Conservation (phyloP, 2,113 vertebrate genomes). For the Ciconia maguari region DNA sequence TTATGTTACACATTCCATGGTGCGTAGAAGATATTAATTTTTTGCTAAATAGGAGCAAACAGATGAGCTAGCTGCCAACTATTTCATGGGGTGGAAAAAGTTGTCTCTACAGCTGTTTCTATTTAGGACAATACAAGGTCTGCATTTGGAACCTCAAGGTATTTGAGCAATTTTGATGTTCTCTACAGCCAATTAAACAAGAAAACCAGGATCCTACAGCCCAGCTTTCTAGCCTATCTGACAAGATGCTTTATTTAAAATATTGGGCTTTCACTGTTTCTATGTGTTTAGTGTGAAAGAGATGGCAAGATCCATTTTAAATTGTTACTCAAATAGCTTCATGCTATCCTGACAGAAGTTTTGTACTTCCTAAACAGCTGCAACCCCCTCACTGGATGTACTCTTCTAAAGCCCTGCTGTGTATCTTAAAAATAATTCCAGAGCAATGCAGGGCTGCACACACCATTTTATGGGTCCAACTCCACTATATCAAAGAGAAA, state of each 20-base stretch:
- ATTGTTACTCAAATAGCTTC: not conserved
- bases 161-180: not conserved
- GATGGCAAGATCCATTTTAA: not conserved
- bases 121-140: not conserved
- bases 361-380: not conserved
- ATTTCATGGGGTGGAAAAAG: not conserved
- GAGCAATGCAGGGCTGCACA: not conserved
- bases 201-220: not conserved
- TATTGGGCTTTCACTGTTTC: not conserved
- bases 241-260: not conserved
- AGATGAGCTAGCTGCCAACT: not conserved
- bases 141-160: not conserved
- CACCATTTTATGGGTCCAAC: not conserved
- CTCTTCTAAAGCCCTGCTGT: not conserved
- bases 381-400: not conserved
- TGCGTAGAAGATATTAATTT: not conserved
- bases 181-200: not conserved
- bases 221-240: not conserved
- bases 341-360: not conserved
- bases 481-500: not conserved
- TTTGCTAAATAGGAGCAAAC: not conserved
- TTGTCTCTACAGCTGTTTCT: not conserved
- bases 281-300: not conserved
- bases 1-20: not conserved
- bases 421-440: not conserved